Base-by-base conservation (phyloP, 2,888 invertebrate genomes). In the Crematogaster levior region DNA sequence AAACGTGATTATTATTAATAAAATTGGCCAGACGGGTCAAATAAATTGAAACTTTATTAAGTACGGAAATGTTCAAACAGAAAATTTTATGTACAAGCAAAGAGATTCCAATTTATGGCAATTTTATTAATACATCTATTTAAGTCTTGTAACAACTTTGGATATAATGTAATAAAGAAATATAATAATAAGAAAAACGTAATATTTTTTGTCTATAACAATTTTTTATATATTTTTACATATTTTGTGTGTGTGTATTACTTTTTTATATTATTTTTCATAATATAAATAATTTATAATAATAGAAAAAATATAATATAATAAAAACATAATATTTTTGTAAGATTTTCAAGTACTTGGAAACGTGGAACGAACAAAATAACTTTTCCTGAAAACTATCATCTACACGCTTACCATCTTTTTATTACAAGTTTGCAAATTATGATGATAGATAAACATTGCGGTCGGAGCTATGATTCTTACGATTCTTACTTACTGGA, bases 401-500 rank as follows among this genome's bases (percentile, higher is more conserved):
- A 15, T 46, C 18, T 18, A 9, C n/a, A 3, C 3, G 27, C 43
- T 60, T 30, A 18, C 30, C 21, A 61, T 3, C 43, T 43, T 60
- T 72, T 40, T 30, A 40, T n/a, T 21, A 9, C 30, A 43, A 58
- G 43, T 21, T 61, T 30, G n/a, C 58, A 21, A 73, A 43, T 30
- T 21, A 43, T 21, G 30, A 30, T 18, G 27, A 15, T 21, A 48
- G 10, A 21, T 24, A 34, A 51, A 68, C 34, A 53, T 66, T 30
- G 58, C 60, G 43, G 46, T 74, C 24, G 6, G 7, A 48, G 48
- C 27, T n/a, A 18, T 34, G 12, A 15, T 75, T n/a, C 24, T 51
- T 75, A 40, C 24, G 27, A 61, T n/a, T n/a, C n/a, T n/a, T n/a
- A n/a, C 48, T 65, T 51, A 37, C 51, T n/a, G 51, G 21, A 40